Evolutionary conservation across 2,113 vertebrate species (phyloP).

Genomic region (Phyllopteryx taeniolatus): DNA sequence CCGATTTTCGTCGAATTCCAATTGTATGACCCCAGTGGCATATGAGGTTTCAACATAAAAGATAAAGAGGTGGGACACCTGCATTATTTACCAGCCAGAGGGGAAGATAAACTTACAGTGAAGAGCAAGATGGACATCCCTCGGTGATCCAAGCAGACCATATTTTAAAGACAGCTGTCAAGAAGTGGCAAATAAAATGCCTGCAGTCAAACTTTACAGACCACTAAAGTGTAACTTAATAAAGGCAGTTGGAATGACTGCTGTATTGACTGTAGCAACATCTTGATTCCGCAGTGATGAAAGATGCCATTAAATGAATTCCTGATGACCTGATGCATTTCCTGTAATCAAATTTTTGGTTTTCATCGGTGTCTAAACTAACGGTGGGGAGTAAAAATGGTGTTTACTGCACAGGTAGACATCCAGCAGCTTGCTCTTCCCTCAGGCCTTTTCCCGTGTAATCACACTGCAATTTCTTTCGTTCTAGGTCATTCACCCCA

Average conservation of each 20-base stretch:
- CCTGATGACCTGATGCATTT: conserved; percentile 60
- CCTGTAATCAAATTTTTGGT: conserved; percentile 60
- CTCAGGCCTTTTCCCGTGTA: conserved; percentile 50
- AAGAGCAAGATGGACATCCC: conserved; percentile 31
- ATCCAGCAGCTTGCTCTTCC: conserved; percentile 33
- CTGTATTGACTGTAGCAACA: conserved; percentile 57
- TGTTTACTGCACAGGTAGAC: conserved; percentile 32
- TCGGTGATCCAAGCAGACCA: conserved; percentile 18
- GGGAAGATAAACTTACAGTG: conserved; percentile 29
- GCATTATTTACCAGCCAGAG: conserved; percentile 42
- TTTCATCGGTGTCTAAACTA: conserved; percentile 49
- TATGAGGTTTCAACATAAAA: neutral
- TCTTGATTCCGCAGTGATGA: conserved; percentile 59
- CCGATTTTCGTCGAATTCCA: neutral
- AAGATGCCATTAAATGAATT: conserved; percentile 61
- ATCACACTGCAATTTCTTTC: conserved; percentile 56
- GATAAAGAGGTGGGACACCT: conserved; percentile 13
- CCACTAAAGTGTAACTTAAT: conserved; percentile 70
- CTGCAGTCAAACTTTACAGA: conserved; percentile 70
- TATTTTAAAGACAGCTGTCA: conserved; percentile 56
- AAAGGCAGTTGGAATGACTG: conserved; percentile 43
- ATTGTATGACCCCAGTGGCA: neutral
- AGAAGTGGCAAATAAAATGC: conserved; percentile 66
- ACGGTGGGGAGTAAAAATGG: conserved; percentile 53
- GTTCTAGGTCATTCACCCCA: conserved; percentile 58